phyloP scores from a whole-genome alignment of 2,888 invertebrate species.

The Eudemis profundana region DNA sequence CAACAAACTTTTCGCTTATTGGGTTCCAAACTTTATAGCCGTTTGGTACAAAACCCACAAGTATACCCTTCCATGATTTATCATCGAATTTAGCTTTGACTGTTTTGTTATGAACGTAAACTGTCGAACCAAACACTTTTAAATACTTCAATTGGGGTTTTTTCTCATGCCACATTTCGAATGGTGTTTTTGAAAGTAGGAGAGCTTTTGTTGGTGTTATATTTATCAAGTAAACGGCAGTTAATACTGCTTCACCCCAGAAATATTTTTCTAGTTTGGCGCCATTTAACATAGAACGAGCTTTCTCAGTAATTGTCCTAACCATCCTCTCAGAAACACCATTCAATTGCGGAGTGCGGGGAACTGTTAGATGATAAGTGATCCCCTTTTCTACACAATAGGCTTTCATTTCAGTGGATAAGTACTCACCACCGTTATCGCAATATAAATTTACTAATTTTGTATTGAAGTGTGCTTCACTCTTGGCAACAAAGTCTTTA shows the following conservation, averaged over 20 bases:
- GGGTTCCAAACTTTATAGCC: slow-evolving; percentile 59
- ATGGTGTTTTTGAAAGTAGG: slow-evolving; percentile 3
- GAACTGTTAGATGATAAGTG: slow-evolving; percentile 61
- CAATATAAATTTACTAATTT: slow-evolving; percentile 46
- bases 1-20: slow-evolving; percentile 40
- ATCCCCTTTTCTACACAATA: slow-evolving; percentile 54
- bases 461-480: slow-evolving; percentile 5
- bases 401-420: slow-evolving; percentile 50
- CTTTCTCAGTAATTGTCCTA: slow-evolving; percentile 47
- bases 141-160: slow-evolving; percentile 48
- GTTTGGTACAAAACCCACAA: slow-evolving; percentile 58
- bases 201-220: slow-evolving; percentile 7
- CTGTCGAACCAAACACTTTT: slow-evolving; percentile 59
- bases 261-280: too few relatives aligned
- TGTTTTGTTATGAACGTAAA: slow-evolving; percentile 57
- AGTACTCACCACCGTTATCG: slow-evolving; percentile 57
- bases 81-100: slow-evolving; percentile 56
- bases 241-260: too few relatives aligned
- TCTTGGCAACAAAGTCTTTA: slow-evolving; percentile 7
- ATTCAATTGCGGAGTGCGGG: slow-evolving; percentile 64
- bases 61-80: slow-evolving; percentile 59
- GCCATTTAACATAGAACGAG: not conserved
- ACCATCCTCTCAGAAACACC: slow-evolving; percentile 62
- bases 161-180: slow-evolving; percentile 13
- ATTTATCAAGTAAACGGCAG: not conserved